Base-by-base conservation (phyloP, 2,888 invertebrate genomes). In the Coelopa pilipes region DNA sequence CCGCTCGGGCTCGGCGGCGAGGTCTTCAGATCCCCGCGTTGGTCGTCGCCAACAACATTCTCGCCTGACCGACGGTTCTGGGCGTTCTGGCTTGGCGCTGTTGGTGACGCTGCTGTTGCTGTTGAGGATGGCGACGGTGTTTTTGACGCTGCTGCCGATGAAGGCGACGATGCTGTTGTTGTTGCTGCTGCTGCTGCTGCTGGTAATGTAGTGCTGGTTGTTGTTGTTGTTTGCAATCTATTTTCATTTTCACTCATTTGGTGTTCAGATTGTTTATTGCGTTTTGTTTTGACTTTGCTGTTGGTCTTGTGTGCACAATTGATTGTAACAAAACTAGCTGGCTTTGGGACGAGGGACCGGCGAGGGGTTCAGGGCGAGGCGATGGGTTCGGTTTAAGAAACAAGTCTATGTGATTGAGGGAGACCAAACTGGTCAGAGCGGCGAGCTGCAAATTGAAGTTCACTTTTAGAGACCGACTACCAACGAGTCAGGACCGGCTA, bases 211-310 rank as follows among this genome's bases (percentile, higher is more conserved):
- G 75, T 46, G 74, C 74, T 50, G 59, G 74, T 34, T 69, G 77
- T n/a, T 72, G 60, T 63, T 65, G 67, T 60, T 74, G 78, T 75
- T 78, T 76, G 79, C 69, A 73, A 77, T 75, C 73, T 80, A 78
- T 75, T 80, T 74, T 79, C 86, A 87, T 86, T 82, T 81, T 86
- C 86, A 83, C 82, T 85, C 87, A 87, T 86, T 86, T 79, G 76
- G 75, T 78, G 74, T 34, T 34, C 4, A 34, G 34, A 34, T 2
- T 34, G 2, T 34, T 57, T 15, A 34, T 34, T 34, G 34, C 7
- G 34, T 34, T 34, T 34, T 34, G 34, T 4, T 34, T 34, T 34
- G 34, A 7, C 34, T 34, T 34, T 34, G 34, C 2, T 34, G 2
- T 34, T 34, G 34, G 34, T 34, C 7, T 34, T 34, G 34, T 34